A percentile compares a stretch with the other conserved stretches of the same genome.
Conservation (phyloP, 2,797 vertebrate genomes). For the Coccyzus lansbergi region DNA sequence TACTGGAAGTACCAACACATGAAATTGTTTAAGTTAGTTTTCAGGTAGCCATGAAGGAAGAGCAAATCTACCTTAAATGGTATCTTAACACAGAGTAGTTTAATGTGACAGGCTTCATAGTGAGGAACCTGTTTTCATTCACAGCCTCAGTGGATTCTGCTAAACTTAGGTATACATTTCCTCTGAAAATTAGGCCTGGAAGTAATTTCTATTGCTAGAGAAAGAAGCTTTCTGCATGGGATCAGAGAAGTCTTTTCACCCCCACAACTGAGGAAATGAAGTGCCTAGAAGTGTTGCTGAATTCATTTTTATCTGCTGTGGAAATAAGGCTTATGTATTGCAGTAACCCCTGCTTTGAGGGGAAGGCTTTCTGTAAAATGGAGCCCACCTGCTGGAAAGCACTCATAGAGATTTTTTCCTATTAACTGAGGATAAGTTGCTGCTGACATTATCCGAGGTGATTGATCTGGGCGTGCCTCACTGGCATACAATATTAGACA, state of each 20-base stretch:
- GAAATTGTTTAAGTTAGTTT: not conserved
- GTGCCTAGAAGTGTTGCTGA: not conserved
- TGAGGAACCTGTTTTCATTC: not conserved
- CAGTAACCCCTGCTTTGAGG: not conserved
- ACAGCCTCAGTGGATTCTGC: not conserved
- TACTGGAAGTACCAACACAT: not conserved
- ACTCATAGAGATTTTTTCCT: not conserved
- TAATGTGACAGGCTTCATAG: not conserved
- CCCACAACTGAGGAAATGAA: not conserved
- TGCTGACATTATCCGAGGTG: not conserved
- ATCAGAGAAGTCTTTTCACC: not conserved
- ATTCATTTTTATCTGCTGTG: not conserved
- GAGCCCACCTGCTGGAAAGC: not conserved
- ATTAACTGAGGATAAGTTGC: not conserved
- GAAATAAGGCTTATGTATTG: not conserved
- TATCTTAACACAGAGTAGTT: not conserved
- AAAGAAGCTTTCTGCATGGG: not conserved
- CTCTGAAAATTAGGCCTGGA: not conserved
- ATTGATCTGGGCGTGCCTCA: not conserved
- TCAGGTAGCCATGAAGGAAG: not conserved
- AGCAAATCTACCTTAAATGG: not conserved
- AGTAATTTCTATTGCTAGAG: not conserved
- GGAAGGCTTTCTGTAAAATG: not conserved
- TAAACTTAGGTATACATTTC: not conserved
- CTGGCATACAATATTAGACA: not conserved